Base-by-base conservation (phyloP, 1,140 invertebrate species). In the Chymomyza costata region DNA sequence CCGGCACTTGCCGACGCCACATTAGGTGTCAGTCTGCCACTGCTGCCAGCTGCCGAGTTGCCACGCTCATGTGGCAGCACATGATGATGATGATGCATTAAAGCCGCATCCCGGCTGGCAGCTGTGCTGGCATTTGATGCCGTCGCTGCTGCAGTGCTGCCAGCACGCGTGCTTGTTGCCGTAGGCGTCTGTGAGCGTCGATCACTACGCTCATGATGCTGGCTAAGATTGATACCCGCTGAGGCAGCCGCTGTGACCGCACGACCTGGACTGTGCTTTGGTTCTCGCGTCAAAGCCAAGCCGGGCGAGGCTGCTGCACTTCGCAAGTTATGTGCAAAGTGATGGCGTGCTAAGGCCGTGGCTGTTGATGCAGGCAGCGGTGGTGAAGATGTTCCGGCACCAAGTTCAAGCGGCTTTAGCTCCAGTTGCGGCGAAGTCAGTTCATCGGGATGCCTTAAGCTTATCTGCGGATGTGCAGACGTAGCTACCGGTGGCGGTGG, bases 401-500 rank as follows among this genome's bases (percentile, higher is more conserved):
- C 67, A 34, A 78, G 41, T 40, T 80, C 73, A 21, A 76, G 39
- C 0, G 73, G 74, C 30, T 83, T 83, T 16, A 66, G 45, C 0
- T 83, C 81, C 52, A 83, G 18, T 39, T 83, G 76, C 6, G 81
- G 81, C 5, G 70, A 69, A 0, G 81, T 76, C 16, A 83, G 45
- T 47, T 81, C 81, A 31, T 83, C 81, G 5, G 81, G 64, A 63
- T 83, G 81, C 13, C 81, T 39, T 8, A 83, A 34, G 25, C 70
- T 76, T 28, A 81, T 81, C 37, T 82, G 78, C 1, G 73, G 73
- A 71, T 81, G 57, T 1, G 46, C 14, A 3, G 63, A 34, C 2
- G 56, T 3, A 18, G 0, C 48, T 5, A 1, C 49, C 38, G 5
- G 64, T 43, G 5, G 16, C 52, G 55, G 52, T 18, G 25, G 40